Conservation (phyloP, 92 coral and sea anemone species). For the Porites lobata region DNA sequence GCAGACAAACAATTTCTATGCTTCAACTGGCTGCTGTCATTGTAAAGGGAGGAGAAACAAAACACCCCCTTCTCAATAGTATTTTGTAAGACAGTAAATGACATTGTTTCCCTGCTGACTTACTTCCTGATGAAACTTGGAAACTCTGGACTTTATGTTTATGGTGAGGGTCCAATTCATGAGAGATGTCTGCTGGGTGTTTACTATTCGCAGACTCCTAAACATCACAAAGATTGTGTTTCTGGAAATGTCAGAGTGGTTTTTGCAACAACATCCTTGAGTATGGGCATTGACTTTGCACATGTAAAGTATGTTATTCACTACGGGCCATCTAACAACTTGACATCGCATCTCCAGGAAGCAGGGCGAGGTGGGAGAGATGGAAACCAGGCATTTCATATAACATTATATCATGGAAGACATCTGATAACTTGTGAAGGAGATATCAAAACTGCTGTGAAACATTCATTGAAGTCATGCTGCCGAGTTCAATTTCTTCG, state of each 20-base stretch:
- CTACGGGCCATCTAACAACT: constrained; percentile 44
- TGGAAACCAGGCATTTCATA: constrained; percentile 21
- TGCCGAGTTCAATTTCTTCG: constrained; percentile 10
- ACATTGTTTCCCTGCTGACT: constrained; percentile 32
- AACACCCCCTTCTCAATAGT: constrained; percentile 37
- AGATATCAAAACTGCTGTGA: constrained; percentile 3
- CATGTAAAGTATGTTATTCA: constrained; percentile 49
- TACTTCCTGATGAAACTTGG: constrained; percentile 39
- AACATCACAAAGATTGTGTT: constrained; percentile 9
- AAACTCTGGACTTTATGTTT: not conserved
- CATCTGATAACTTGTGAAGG: constrained; percentile 2
- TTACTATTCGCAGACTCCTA: constrained; percentile 49
- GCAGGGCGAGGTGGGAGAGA: constrained; percentile 52
- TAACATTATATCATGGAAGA: constrained; percentile 24
- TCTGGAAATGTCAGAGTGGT: constrained; percentile 39
- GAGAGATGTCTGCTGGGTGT: constrained; percentile 33
- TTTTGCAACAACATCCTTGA: constrained; percentile 32
- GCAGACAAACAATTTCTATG: not conserved
- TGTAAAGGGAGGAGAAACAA: not conserved
- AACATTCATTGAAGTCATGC: not conserved
- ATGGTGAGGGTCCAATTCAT: not conserved
- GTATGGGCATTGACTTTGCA: constrained; percentile 51
- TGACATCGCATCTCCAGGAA: constrained; percentile 34
- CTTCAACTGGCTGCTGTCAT: constrained; percentile 1
- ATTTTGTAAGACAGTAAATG: constrained; percentile 38